phyloP scores from a whole-genome alignment of 2,888 invertebrate genomes.

The Lutraria lutraria region DNA sequence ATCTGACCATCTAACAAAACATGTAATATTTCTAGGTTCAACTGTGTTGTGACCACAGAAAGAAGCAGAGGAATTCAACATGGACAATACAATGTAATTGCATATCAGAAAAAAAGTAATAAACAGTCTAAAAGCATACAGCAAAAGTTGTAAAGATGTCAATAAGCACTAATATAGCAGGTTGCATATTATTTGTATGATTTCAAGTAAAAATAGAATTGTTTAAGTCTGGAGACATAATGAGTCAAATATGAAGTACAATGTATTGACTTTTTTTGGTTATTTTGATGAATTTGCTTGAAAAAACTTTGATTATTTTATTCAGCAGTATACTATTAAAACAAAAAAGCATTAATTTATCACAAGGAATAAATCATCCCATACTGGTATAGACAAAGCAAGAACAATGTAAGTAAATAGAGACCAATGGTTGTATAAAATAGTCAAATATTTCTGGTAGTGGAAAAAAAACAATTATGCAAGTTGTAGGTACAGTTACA shows the following conservation, averaged over 20 bases:
- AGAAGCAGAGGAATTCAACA: neutral
- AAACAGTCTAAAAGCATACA: conserved; percentile 4
- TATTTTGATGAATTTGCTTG: neutral
- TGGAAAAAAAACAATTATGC: neutral
- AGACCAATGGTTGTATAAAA: too few species aligned
- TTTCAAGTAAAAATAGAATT: too few species aligned
- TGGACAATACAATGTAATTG: neutral
- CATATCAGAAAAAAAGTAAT: neutral
- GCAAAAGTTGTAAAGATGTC: neutral
- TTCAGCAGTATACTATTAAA: neutral
- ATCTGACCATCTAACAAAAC: neutral
- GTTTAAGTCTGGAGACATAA: neutral
- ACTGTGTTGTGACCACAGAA: neutral
- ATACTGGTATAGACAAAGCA: neutral
- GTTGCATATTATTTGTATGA: neutral
- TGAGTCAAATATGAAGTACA: neutral
- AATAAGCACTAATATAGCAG: neutral
- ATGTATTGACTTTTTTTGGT: neutral
- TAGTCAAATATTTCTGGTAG: neutral
- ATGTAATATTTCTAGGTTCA: neutral
- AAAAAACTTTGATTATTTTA: neutral
- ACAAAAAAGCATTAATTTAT: too few species aligned
- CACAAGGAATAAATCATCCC: too few species aligned
- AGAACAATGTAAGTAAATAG: neutral
- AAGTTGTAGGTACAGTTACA: neutral